phyloP scores from a whole-genome alignment of 2,113 vertebrate genomes.

The Propithecus coquereli region DNA sequence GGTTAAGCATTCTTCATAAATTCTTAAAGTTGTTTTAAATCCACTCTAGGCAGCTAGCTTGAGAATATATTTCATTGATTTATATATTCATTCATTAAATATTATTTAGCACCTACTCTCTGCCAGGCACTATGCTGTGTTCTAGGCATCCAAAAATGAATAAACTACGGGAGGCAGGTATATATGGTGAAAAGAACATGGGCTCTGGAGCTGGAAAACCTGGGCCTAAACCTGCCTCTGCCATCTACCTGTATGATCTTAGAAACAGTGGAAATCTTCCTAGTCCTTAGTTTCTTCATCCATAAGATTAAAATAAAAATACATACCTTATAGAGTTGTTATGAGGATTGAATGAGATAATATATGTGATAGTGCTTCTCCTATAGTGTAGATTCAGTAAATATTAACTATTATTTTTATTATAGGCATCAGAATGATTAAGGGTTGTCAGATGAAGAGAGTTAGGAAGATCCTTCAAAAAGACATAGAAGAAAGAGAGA shows the following conservation, averaged over 20 bases:
- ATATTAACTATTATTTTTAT: neutral
- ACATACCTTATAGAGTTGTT: neutral
- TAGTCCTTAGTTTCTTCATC: neutral
- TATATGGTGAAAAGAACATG: neutral
- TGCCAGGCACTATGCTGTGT: neutral
- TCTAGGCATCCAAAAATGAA: neutral
- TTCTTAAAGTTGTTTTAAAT: constrained; percentile 28
- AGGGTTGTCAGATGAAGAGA: neutral
- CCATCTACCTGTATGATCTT: neutral
- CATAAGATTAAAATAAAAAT: constrained; percentile 9
- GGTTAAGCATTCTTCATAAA: constrained; percentile 37
- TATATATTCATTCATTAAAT: constrained; percentile 4
- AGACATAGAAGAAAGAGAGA: neutral
- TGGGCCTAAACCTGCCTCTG: neutral
- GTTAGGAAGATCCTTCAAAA: neutral
- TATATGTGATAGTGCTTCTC: neutral
- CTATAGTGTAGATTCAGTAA: neutral
- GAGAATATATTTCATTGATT: constrained; percentile 1
- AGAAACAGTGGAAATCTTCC: neutral
- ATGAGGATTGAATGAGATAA: neutral
- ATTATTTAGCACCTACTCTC: neutral
- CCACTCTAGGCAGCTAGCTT: constrained; percentile 14
- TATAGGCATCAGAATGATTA: neutral
- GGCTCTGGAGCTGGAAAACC: neutral
- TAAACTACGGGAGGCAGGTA: neutral